A percentile compares a stretch with the other conserved stretches of the same genome.
Evolutionary conservation across 1,140 invertebrate species (phyloP).

Genomic region (Euura saliciscinereae): DNA sequence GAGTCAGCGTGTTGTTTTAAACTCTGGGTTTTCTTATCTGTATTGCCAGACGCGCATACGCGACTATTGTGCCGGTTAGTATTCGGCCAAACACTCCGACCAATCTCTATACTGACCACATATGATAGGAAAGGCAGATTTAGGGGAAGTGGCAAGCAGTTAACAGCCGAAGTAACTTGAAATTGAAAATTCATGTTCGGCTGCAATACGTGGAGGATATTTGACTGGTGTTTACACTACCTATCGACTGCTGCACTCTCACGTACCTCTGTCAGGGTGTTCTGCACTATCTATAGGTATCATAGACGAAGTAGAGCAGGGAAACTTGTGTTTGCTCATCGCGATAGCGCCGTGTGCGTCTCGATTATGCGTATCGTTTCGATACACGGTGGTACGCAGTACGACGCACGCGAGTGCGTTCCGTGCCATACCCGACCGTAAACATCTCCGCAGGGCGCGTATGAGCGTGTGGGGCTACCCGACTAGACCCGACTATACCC

Average conservation of each 20-base stretch:
- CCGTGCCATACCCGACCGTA: not conserved
- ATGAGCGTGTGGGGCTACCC: too few relatives aligned
- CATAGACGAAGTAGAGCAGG: constrained; percentile 6
- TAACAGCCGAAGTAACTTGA: not conserved
- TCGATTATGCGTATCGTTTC: constrained; percentile 5
- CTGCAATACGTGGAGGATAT: not conserved
- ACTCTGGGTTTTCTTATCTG: not conserved
- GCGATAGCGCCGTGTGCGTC: not conserved
- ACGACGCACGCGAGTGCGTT: not conserved
- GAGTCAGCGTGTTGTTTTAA: not conserved
- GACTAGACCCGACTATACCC: too few relatives aligned
- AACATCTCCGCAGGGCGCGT: too few relatives aligned
- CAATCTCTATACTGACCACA: too few relatives aligned
- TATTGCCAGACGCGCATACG: not conserved
- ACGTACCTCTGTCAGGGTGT: not conserved
- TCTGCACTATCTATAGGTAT: not conserved
- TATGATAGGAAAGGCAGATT: not conserved
- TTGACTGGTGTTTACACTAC: not conserved
- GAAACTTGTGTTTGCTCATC: constrained; percentile 1
- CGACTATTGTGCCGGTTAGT: not conserved
- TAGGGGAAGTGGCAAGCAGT: not conserved
- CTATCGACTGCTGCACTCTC: not conserved
- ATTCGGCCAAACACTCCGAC: not conserved
- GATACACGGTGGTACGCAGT: not conserved
- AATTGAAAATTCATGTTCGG: not conserved